Base-by-base conservation (phyloP, 2,113 vertebrate species). In the Mormoops blainvillei region DNA sequence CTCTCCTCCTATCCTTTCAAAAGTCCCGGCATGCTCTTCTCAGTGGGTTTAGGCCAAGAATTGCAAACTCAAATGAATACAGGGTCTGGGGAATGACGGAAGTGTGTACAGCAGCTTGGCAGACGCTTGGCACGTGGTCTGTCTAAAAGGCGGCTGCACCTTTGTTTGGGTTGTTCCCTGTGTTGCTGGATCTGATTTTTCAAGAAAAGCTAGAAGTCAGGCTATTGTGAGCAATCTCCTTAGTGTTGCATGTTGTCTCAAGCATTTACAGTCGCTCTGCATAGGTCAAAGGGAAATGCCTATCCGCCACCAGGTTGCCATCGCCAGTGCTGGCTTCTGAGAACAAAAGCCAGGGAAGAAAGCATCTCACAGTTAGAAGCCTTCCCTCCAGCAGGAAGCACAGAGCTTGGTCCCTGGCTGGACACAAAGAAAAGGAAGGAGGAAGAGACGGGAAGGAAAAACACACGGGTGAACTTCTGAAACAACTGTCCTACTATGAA, bases 151-250 rank as follows among this genome's bases (percentile, higher is more conserved):
- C 14, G 26, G 12, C 13, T 76, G 26, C 52, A 87, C 8, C 36
- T 70, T 26, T 41, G 33, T 36, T 38, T 45, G 56, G n/a, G 16
- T 52, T 77, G 31, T 10, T 45, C 18, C 41, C 36, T 52, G 45
- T 84, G 45, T 87, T 87, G 24, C 41, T 86, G 41, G 52, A 56
- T 71, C 58, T 77, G 41, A 86, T 86, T 97, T 96, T 94, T 76
- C 36, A 94, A 81, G 89, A 67, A 94, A 94, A 91, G 48, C 7
- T 7, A 77, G 65, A 96, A 71, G 70, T 80, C 5, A 84, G 54
- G 41, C 84, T 93, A 90, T 45, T 43, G 48, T 90, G 70, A 56
- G 45, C 74, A n/a, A 33, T 81, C n/a, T 91, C 48, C 24, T 90
- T 82, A 41, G 63, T 71, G 41, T 68, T 52, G 77, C 77, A 50